A percentile compares a stretch with the other conserved stretches of the same genome.
Conservation (phyloP, 1,140 invertebrate genomes). For the Monomorium pharaonis region DNA sequence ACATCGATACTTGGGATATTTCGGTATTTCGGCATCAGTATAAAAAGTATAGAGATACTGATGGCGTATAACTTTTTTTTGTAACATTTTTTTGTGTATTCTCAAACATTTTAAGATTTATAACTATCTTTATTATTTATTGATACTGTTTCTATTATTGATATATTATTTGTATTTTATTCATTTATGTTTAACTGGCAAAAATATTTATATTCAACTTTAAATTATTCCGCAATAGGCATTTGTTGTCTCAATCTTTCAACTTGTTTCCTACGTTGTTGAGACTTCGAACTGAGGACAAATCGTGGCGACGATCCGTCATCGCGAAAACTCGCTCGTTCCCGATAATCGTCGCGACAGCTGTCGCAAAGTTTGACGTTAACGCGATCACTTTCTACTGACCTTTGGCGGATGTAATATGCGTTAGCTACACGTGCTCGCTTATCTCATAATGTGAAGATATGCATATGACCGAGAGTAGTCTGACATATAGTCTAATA, state of each 20-base stretch:
- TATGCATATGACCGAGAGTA: neutral
- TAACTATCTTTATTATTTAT: neutral
- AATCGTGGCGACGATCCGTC: slow-evolving; percentile 18
- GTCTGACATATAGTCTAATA: neutral
- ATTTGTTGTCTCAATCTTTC: neutral
- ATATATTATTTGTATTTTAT: neutral
- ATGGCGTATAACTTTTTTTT: neutral
- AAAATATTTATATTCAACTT: neutral
- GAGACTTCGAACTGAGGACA: neutral
- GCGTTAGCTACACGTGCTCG: neutral
- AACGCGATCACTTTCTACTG: slow-evolving; percentile 20
- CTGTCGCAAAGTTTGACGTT: slow-evolving; percentile 44
- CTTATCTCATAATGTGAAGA: slow-evolving; percentile 23
- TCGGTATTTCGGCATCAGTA: neutral
- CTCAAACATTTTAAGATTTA: neutral
- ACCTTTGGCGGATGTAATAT: slow-evolving; percentile 38
- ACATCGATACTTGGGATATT: neutral
- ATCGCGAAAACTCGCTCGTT: neutral
- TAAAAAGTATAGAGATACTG: neutral
- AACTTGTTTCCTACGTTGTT: neutral
- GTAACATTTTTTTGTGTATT: neutral
- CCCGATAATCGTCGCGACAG: slow-evolving; percentile 32
- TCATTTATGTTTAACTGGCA: neutral
- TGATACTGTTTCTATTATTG: neutral
- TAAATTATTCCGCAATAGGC: neutral